Percentiles rank a stretch among this genome's conserved stretches.
These are phyloP conservation scores for Microctonus hyperodae DNA, from an alignment of 2,888 invertebrate genomes.

Conservation along the genomic window DNA sequence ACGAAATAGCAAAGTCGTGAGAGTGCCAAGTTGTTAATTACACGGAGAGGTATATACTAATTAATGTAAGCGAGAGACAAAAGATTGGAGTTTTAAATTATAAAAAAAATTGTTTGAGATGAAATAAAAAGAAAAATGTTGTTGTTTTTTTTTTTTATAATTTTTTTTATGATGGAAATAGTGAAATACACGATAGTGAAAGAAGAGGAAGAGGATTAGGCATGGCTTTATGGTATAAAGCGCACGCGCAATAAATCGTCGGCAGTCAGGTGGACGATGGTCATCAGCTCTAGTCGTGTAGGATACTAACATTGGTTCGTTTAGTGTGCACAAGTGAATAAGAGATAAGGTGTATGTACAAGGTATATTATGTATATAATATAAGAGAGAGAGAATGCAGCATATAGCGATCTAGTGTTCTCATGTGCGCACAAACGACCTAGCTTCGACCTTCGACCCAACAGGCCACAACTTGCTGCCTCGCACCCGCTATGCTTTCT, in stretches of 20 bases:
- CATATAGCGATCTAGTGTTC: slow-evolving; percentile 40
- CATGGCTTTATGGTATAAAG: slow-evolving; percentile 36
- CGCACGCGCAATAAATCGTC: slow-evolving; percentile 59
- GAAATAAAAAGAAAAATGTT: neutral
- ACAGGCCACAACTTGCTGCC: slow-evolving; percentile 56
- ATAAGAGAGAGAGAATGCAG: slow-evolving; percentile 28
- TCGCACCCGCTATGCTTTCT: slow-evolving; percentile 49
- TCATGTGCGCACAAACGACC: slow-evolving; percentile 55
- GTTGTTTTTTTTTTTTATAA: neutral
- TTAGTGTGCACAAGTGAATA: slow-evolving; percentile 4
- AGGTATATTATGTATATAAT: slow-evolving; percentile 5
- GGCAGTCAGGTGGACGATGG: slow-evolving; percentile 61
- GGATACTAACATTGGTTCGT: neutral
- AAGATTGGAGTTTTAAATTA: slow-evolving; percentile 9
- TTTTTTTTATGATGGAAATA: slow-evolving; percentile 27
- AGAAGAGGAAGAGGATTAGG: slow-evolving; percentile 38
- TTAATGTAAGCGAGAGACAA: slow-evolving; percentile 12
- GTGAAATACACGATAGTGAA: slow-evolving; percentile 14
- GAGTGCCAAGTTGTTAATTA: slow-evolving; percentile 40
- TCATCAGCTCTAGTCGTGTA: slow-evolving; percentile 50
- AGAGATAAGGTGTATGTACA: neutral
- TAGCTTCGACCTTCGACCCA: slow-evolving; percentile 60
- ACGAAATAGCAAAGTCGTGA: slow-evolving; percentile 33
- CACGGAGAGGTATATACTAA: slow-evolving; percentile 20
- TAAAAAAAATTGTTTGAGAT: neutral